These are phyloP conservation scores for Saccopteryx leptura DNA, from an alignment of 2,113 vertebrate genomes.

Conservation along the genomic window DNA sequence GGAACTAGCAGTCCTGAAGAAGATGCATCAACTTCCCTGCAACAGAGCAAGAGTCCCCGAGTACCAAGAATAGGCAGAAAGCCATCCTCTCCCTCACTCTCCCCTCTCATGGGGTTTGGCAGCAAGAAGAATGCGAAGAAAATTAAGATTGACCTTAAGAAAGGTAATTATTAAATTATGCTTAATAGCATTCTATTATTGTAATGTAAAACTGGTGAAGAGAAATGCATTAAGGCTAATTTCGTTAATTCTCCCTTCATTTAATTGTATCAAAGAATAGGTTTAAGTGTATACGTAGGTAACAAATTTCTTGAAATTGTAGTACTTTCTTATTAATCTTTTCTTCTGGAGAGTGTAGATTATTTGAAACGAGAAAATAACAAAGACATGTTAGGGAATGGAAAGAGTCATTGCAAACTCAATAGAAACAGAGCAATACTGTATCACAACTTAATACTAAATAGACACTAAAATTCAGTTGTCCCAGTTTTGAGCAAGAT, in stretches of 20 bases:
- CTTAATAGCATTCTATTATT: conserved; percentile 78
- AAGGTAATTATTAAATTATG: conserved; percentile 91
- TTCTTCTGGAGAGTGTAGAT: neutral
- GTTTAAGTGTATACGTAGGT: conserved; percentile 65
- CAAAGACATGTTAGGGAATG: neutral
- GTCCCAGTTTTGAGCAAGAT: neutral
- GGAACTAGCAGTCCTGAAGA: conserved; percentile 81
- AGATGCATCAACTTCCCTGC: conserved; percentile 67
- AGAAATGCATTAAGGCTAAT: conserved; percentile 81
- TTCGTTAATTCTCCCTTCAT: conserved; percentile 74
- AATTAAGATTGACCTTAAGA: conserved; percentile 96
- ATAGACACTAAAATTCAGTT: neutral
- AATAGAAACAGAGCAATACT: neutral
- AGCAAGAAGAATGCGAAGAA: conserved; percentile 94
- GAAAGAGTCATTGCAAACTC: conserved; percentile 29
- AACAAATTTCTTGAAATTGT: conserved; percentile 65
- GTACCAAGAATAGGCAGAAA: conserved; percentile 89
- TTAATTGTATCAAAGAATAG: conserved; percentile 76
- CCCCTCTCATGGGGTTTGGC: conserved; percentile 91
- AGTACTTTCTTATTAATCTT: conserved; percentile 49
- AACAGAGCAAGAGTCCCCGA: conserved; percentile 87
- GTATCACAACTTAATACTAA: neutral
- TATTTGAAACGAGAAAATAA: conserved; percentile 59
- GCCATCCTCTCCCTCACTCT: conserved; percentile 89
- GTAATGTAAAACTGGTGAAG: conserved; percentile 78